These are phyloP conservation scores for Microcebus griseorufus DNA, from an alignment of 2,113 vertebrate species.

Conservation along the genomic window DNA sequence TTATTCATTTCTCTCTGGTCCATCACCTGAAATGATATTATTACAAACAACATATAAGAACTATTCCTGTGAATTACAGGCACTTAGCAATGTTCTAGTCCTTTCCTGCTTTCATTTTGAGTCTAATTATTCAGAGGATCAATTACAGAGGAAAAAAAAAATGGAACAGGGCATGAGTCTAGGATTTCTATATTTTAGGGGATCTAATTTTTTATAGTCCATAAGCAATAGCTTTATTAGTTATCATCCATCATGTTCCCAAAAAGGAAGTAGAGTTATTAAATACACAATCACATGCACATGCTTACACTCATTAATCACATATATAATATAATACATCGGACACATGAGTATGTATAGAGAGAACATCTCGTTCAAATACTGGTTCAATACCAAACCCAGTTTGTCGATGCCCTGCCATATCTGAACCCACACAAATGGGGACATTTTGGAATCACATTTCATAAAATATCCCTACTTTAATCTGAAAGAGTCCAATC, in stretches of 20 bases:
- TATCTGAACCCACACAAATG: background rate
- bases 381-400: background rate
- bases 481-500: background rate
- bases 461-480: background rate
- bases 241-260: background rate
- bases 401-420: background rate
- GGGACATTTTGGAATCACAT: background rate
- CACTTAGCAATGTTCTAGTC: background rate
- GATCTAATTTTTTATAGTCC: background rate
- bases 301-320: background rate
- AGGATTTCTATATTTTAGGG: background rate
- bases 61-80: background rate
- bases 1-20: background rate
- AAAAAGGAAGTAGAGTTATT: background rate
- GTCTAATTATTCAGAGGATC: background rate
- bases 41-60: background rate
- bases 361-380: background rate
- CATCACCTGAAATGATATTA: background rate
- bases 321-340: background rate
- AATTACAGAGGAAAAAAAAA: background rate
- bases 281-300: background rate
- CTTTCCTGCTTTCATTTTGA: background rate
- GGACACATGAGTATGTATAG: background rate
- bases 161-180: background rate
- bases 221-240: background rate